phyloP scores from a whole-genome alignment of 37 sponge, comb jelly and placozoan species.

The Diacarnus erythraeanus region DNA sequence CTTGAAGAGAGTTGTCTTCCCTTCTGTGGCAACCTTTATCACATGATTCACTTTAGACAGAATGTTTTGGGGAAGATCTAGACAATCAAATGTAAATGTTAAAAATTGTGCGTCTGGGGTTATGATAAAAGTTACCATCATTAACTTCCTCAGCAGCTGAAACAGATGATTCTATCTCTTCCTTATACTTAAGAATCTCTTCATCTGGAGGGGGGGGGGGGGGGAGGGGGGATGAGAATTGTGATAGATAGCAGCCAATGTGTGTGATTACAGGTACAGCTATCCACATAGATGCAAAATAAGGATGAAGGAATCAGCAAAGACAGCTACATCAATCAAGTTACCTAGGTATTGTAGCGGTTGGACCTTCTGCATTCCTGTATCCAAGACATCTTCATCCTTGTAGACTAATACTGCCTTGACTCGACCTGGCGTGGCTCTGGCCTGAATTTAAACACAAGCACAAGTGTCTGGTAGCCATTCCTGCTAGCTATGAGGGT shows the following conservation, averaged over 20 bases:
- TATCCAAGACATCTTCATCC: constrained; percentile 37
- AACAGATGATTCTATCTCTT: constrained; percentile 10
- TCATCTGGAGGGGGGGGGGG: constrained; percentile 30
- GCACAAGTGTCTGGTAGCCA: too few species aligned
- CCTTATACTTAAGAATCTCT: constrained; percentile 18
- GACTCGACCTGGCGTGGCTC: background rate
- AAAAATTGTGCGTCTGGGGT: too few species aligned
- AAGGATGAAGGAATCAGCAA: too few species aligned
- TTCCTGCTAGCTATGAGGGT: too few species aligned
- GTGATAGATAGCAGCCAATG: too few species aligned
- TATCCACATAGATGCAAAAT: too few species aligned
- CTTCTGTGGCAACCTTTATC: constrained; percentile 23
- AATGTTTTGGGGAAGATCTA: constrained; percentile 28
- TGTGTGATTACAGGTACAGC: too few species aligned
- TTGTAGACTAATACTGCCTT: constrained; percentile 34
- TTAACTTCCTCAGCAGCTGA: background rate
- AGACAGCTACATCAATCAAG: background rate
- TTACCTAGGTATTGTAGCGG: constrained; percentile 47
- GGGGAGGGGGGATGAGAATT: too few species aligned
- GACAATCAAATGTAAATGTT: too few species aligned
- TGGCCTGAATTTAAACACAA: too few species aligned
- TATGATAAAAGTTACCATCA: constrained; percentile 11
- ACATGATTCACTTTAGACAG: constrained; percentile 21
- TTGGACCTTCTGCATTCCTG: constrained; percentile 43
- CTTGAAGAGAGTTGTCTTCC: constrained; percentile 32